A percentile compares a stretch with the other conserved stretches of the same genome.
Evolutionary conservation across 2,888 invertebrate species (phyloP).

Genomic region (Melipona beecheii): DNA sequence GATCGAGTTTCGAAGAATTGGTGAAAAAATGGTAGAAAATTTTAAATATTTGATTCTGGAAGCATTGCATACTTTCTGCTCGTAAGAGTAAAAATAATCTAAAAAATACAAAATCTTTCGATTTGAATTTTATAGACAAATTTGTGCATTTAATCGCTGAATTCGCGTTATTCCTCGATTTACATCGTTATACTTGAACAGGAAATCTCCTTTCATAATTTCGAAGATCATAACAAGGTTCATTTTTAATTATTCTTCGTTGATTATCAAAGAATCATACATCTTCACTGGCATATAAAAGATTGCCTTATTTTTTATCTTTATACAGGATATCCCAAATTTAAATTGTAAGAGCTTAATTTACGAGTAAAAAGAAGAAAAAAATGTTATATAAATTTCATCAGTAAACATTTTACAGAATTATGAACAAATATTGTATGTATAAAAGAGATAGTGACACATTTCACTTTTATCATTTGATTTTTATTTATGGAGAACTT

Average conservation of each 20-base stretch:
- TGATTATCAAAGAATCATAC: background rate
- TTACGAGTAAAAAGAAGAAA: too few relatives aligned
- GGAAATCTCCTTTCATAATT: background rate
- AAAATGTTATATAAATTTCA: too few relatives aligned
- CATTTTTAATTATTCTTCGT: background rate
- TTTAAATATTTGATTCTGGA: constrained; percentile 2
- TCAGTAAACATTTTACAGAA: too few relatives aligned
- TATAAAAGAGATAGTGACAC: too few relatives aligned
- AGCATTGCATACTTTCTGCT: background rate
- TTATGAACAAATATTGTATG: too few relatives aligned
- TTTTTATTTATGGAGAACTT: too few relatives aligned
- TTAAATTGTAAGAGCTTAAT: too few relatives aligned
- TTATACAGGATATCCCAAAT: too few relatives aligned
- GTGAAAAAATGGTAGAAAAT: background rate
- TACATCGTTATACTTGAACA: background rate
- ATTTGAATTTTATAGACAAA: background rate
- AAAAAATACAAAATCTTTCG: background rate
- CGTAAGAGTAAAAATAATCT: background rate
- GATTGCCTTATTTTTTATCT: too few relatives aligned
- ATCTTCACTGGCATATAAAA: too few relatives aligned
- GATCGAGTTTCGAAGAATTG: background rate
- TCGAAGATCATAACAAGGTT: background rate
- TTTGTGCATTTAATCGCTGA: background rate
- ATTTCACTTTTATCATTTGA: too few relatives aligned
- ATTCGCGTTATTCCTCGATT: background rate